phyloP scores from a whole-genome alignment of 2,113 vertebrate genomes.

The Sphyrna mokarran region DNA sequence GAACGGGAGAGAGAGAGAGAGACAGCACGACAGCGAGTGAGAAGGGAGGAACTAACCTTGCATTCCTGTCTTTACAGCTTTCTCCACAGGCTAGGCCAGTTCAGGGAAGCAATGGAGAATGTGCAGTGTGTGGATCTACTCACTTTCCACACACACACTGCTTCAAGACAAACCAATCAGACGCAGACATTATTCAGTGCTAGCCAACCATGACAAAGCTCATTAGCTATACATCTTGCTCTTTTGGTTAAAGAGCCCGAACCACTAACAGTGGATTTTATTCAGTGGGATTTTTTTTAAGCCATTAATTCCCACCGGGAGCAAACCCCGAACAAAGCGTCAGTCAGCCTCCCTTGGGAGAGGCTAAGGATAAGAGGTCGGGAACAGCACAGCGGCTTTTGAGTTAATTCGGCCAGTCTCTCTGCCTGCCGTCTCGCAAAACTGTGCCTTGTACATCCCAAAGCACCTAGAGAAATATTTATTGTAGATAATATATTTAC shows the following conservation, averaged over 20 bases:
- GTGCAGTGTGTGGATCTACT: conserved; percentile 27
- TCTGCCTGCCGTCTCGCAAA: neutral
- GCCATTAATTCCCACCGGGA: conserved; percentile 18
- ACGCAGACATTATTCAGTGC: conserved; percentile 48
- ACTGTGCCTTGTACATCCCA: neutral
- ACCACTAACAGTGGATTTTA: conserved; percentile 36
- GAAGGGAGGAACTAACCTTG: conserved; percentile 30
- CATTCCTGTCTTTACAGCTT: conserved; percentile 32
- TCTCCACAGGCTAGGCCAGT: conserved; percentile 23
- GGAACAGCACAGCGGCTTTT: conserved; percentile 3
- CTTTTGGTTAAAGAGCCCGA: conserved; percentile 33
- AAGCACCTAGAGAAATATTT: conserved; percentile 23
- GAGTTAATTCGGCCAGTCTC: conserved; percentile 22
- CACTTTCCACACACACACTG: conserved; percentile 43
- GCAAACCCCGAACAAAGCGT: conserved; percentile 1
- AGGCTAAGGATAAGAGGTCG: conserved; percentile 29
- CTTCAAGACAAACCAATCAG: conserved; percentile 57
- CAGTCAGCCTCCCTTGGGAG: conserved; percentile 35
- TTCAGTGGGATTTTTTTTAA: conserved; percentile 22
- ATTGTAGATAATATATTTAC: conserved; percentile 19
- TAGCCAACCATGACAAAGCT: conserved; percentile 64
- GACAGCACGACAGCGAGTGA: neutral
- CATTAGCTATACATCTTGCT: conserved; percentile 50
- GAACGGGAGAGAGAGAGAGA: neutral
- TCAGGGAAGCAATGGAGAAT: conserved; percentile 35